A percentile compares a stretch with the other conserved stretches of the same genome.
Evolutionary conservation across 2,797 vertebrate genomes (phyloP).

Genomic region (Hafferia zeledoni): DNA sequence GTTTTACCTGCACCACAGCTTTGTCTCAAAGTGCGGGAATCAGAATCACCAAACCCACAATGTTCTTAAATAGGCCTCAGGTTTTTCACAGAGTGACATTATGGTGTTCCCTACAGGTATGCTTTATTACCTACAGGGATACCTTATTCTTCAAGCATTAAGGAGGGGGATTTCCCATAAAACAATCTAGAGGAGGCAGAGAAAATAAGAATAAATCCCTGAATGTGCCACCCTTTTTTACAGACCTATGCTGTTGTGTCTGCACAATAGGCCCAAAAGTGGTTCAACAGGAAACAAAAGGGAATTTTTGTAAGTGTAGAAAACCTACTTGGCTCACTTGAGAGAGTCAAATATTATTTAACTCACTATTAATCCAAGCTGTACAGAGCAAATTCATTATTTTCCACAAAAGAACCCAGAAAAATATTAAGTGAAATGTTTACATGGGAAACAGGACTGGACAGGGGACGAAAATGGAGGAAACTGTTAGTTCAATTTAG

Average conservation of each 20-base stretch:
- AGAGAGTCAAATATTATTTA: background rate
- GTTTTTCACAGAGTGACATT: background rate
- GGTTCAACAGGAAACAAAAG: background rate
- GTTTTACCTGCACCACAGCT: background rate
- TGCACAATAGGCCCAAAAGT: background rate
- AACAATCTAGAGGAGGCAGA: background rate
- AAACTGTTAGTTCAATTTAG: background rate
- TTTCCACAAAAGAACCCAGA: background rate
- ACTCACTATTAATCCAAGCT: background rate
- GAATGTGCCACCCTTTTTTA: background rate
- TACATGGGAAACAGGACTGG: background rate
- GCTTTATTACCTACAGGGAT: background rate
- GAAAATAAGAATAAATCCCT: background rate
- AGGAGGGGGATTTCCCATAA: background rate
- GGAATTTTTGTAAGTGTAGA: background rate
- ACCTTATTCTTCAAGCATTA: background rate
- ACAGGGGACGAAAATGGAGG: background rate
- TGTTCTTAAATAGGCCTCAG: background rate
- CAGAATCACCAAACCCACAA: background rate
- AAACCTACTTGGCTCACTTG: background rate
- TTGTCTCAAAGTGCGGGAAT: background rate
- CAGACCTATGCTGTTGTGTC: background rate
- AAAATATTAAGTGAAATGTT: background rate
- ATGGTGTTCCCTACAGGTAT: background rate
- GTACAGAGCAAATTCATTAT: background rate